Percentiles rank a stretch among this genome's conserved stretches.
phyloP scores from a whole-genome alignment of 1,140 invertebrate genomes.

The Cotesia vestalis region DNA sequence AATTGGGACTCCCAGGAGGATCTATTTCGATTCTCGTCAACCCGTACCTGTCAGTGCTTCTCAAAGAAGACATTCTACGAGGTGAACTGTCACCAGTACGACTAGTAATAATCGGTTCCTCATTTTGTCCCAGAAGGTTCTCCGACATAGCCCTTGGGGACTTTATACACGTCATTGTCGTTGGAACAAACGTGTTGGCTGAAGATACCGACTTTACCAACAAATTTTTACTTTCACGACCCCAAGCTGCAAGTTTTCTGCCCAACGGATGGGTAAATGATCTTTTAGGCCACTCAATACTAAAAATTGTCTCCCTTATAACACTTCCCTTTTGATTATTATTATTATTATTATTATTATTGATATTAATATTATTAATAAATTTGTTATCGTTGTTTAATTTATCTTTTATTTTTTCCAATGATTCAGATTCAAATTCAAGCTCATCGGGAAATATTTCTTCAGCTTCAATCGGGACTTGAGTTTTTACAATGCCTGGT shows the following conservation, averaged over 20 bases:
- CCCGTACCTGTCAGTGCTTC: constrained; percentile 53
- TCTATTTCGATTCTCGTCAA: constrained; percentile 31
- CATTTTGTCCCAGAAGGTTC: constrained; percentile 59
- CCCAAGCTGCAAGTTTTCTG: constrained; percentile 24
- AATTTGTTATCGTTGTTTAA: constrained; percentile 16
- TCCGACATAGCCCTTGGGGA: constrained; percentile 63
- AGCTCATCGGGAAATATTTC: not conserved
- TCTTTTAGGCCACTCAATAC: constrained; percentile 37
- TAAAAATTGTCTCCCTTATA: not conserved
- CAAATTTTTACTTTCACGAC: constrained; percentile 29
- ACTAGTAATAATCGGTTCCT: not conserved
- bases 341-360: no score
- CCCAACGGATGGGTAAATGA: constrained; percentile 37
- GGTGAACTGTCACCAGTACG: constrained; percentile 41
- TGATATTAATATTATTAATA: no score
- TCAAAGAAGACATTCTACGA: constrained; percentile 40
- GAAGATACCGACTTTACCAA: constrained; percentile 53
- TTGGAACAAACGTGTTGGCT: constrained; percentile 57
- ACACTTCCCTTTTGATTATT: no score
- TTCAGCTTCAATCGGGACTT: constrained; percentile 22
- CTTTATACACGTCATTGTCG: constrained; percentile 63
- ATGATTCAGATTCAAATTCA: no score
- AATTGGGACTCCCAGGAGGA: not conserved
- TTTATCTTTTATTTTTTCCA: constrained; percentile 12
- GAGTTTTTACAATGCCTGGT: constrained; percentile 4